These are phyloP conservation scores for Arvicanthis niloticus DNA, from an alignment of 2,113 vertebrate species.

Conservation along the genomic window DNA sequence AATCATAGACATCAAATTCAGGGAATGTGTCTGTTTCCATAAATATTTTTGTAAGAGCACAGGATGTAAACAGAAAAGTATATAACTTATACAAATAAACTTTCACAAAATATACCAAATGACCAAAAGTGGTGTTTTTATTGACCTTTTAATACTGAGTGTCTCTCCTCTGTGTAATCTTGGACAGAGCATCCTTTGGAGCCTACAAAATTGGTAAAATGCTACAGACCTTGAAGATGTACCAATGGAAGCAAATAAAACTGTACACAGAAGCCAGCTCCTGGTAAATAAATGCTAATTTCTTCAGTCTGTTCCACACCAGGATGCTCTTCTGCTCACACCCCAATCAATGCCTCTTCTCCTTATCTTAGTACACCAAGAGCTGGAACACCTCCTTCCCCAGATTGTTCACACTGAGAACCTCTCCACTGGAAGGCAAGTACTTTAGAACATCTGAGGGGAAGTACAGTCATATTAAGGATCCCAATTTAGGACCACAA, in stretches of 20 bases:
- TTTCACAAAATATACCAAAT: constrained; percentile 8
- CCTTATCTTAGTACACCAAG: neutral
- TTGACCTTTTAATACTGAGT: constrained; percentile 6
- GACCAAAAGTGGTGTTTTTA: neutral
- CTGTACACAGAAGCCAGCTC: neutral
- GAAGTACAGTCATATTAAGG: neutral
- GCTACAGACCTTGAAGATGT: neutral
- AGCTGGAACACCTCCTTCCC: neutral
- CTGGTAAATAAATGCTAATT: neutral
- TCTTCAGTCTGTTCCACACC: neutral
- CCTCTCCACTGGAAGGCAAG: neutral
- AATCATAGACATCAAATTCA: neutral
- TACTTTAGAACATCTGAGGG: constrained; percentile 1
- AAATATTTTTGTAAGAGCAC: neutral
- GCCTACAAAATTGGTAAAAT: neutral
- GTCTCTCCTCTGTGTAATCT: neutral
- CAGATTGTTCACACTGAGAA: neutral
- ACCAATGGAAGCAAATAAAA: neutral
- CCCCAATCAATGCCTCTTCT: neutral
- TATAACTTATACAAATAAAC: neutral
- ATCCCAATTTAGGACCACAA: constrained; percentile 47
- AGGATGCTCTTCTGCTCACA: neutral
- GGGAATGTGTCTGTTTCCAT: neutral
- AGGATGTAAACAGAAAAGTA: neutral
- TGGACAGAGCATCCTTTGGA: neutral